A percentile compares a stretch with the other conserved stretches of the same genome.
These are phyloP conservation scores for Lonchura striata DNA, from an alignment of 2,113 vertebrate species.

Conservation along the genomic window DNA sequence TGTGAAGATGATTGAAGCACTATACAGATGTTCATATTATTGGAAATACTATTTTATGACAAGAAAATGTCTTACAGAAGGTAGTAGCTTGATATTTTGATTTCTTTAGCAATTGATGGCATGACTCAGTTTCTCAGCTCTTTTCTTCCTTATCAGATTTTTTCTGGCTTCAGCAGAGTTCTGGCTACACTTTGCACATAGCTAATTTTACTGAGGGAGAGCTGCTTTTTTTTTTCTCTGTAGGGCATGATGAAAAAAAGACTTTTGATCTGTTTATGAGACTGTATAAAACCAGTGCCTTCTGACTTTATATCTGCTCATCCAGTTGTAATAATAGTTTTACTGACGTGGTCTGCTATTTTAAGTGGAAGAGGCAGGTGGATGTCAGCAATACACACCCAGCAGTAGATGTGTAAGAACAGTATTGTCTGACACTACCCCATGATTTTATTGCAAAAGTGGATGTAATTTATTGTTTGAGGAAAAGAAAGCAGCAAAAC, in stretches of 20 bases:
- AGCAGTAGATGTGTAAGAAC: not conserved
- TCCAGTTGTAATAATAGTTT: not conserved
- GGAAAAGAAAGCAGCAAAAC: constrained; percentile 49
- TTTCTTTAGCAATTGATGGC: not conserved
- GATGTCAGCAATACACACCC: not conserved
- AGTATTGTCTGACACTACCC: not conserved
- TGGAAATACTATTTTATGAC: not conserved
- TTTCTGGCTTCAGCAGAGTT: not conserved
- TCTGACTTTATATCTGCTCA: not conserved
- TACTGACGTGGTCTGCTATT: not conserved
- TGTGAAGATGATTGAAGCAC: not conserved
- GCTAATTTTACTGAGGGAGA: not conserved
- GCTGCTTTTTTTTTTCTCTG: not conserved
- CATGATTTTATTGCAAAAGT: constrained; percentile 30
- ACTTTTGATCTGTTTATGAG: not conserved
- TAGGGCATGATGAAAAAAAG: not conserved
- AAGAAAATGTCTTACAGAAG: not conserved
- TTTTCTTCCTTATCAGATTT: not conserved
- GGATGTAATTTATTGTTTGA: constrained; percentile 53
- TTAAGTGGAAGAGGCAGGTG: not conserved
- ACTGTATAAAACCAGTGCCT: not conserved
- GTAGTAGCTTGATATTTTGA: not conserved
- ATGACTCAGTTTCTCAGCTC: not conserved
- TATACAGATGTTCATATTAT: not conserved
- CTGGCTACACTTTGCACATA: not conserved